Evolutionary conservation across 2,113 vertebrate genomes (phyloP).

Genomic region (Kryptolebias marmoratus): DNA sequence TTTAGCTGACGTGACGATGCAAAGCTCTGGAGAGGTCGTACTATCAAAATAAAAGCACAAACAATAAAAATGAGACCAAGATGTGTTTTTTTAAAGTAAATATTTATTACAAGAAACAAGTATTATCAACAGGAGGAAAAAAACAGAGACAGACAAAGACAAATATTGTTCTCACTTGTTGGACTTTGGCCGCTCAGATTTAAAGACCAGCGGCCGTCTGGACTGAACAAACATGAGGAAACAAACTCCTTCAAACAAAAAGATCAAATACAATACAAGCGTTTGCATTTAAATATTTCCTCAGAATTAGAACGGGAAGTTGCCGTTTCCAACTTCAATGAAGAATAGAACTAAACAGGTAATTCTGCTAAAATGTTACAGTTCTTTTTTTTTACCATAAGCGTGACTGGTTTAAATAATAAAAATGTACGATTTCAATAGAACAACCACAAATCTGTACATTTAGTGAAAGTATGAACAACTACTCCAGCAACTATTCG

Average conservation of each 20-base stretch:
- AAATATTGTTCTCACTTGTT: conserved; percentile 5
- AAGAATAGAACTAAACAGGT: neutral
- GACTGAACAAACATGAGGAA: neutral
- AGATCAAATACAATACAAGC: neutral
- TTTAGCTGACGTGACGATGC: neutral
- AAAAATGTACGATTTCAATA: conserved; percentile 30
- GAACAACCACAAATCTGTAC: conserved; percentile 11
- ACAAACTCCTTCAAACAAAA: neutral
- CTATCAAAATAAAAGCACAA: conserved; percentile 4
- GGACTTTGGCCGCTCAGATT: too few species aligned
- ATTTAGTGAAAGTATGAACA: neutral
- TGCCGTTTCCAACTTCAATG: conserved; percentile 6
- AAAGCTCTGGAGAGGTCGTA: neutral
- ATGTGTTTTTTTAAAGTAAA: conserved; percentile 43
- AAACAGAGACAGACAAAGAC: neutral
- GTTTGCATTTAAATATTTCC: conserved; percentile 26
- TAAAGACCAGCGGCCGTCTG: too few species aligned
- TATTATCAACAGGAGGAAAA: conserved; percentile 47
- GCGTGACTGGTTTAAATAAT: conserved; percentile 5
- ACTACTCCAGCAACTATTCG: neutral
- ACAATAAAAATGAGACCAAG: conserved; percentile 51
- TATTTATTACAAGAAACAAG: conserved; percentile 76
- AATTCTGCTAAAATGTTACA: conserved; percentile 1
- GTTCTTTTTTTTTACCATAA: neutral
- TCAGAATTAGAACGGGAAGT: conserved; percentile 1